Evolutionary conservation across 1,140 invertebrate genomes (phyloP), one percentile per base, ranked within the genome.

Genomic region (Grapholita molesta): DNA sequence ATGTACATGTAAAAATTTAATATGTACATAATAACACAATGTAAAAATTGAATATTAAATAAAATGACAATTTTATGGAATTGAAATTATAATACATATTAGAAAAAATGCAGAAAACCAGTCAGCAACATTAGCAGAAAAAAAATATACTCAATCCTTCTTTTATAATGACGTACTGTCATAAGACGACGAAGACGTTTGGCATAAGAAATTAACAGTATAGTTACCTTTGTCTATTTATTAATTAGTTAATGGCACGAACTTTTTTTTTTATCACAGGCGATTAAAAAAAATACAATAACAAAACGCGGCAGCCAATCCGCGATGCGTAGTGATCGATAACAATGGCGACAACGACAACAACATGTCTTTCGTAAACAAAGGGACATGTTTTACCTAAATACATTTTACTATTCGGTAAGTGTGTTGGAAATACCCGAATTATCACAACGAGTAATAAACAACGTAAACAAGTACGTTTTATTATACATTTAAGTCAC

Each of bases 281-380:
- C 52, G 52, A 9, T 18, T 23, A 61, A 61, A 61, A 55, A 61
- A 61, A 61, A 28, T 61, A 61, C 55, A 61, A 61, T 61, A 61
- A 61, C 55, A 61, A 61, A 61, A 61, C 55, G 9, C 9, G 25
- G 4, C 55, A 61, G 25, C 55, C 55, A 61, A 61, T 61, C 55
- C 55, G 55, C 55, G 55, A 61, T 25, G 55, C 55, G 55, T 61
- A 61, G 55, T 61, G 55, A 61, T 61, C 55, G 55, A 61, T 61
- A 61, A 61, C 55, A 28, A 61, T 61, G 25, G 25, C 55, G 25
- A 61, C 24, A 25, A 25, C 55, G 55, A 61, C 25, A 61, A 61
- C 25, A 61, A 61, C 55, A 61, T 12, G 24, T 61, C 24, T 61
- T 25, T 61, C 55, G 55, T 61, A 61, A 61, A 61, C 55, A 61